These are phyloP conservation scores for Burhinus bistriatus DNA, from an alignment of 2,113 vertebrate species.

Conservation along the genomic window DNA sequence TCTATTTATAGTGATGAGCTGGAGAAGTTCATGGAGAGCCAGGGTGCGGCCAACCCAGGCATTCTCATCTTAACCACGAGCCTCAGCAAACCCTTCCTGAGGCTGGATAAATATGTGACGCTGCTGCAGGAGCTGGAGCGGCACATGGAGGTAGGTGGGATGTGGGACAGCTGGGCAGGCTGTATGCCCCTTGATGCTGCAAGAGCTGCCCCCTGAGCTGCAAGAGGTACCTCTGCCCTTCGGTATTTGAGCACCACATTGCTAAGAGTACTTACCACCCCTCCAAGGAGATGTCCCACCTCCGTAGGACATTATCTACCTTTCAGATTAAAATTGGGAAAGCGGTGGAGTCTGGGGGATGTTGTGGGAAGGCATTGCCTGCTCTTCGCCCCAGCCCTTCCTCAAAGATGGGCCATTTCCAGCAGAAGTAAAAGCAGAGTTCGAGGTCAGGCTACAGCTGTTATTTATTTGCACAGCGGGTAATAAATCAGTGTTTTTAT, in stretches of 20 bases:
- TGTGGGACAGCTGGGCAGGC: not conserved
- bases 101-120: constrained; percentile 92
- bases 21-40: constrained; percentile 94
- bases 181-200: not conserved
- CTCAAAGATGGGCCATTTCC: not conserved
- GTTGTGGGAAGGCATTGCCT: not conserved
- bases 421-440: not conserved
- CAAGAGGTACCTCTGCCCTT: not conserved
- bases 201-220: not conserved
- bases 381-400: not conserved
- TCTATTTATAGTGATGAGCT: constrained; percentile 86
- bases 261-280: not conserved
- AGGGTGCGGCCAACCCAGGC: constrained; percentile 86
- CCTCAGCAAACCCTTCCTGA: constrained; percentile 96
- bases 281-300: not conserved
- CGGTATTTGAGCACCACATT: not conserved
- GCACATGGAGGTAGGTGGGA: constrained; percentile 89
- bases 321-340: not conserved
- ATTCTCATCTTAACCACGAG: constrained; percentile 92
- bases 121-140: constrained; percentile 94
- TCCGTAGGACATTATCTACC: accelerated
- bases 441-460: not conserved
- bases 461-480: not conserved
- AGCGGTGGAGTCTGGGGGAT: not conserved
- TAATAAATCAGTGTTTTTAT: not conserved